Percentiles rank a stretch among this genome's conserved stretches.
Conservation (phyloP, 2,888 invertebrate species). For the Esperia sulphurella region DNA sequence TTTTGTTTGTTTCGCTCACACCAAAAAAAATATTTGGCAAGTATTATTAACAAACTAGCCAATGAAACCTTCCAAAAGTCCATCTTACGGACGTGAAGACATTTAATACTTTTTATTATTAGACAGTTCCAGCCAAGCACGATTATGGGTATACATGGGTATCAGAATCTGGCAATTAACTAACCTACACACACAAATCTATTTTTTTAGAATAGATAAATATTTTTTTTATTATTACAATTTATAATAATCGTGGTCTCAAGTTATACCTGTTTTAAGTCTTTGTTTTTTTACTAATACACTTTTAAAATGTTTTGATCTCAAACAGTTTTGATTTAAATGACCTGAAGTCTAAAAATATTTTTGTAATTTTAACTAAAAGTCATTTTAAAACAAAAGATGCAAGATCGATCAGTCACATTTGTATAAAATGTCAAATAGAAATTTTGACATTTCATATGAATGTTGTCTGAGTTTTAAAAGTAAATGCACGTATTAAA, state of each 20-base stretch:
- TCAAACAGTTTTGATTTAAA: neutral
- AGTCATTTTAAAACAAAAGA: neutral
- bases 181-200: slow-evolving; percentile 51
- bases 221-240: slow-evolving; percentile 34
- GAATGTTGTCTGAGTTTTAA: neutral
- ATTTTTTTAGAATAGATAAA: slow-evolving; percentile 30
- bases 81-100: neutral
- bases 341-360: neutral
- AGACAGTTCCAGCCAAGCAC: slow-evolving; percentile 56
- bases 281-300: slow-evolving; percentile 29
- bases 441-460: neutral
- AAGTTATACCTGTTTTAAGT: slow-evolving; percentile 54
- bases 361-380: neutral
- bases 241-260: slow-evolving; percentile 51
- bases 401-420: neutral
- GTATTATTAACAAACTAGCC: slow-evolving; percentile 34
- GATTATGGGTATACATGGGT: slow-evolving; percentile 39
- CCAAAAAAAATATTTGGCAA: slow-evolving; percentile 59
- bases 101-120: slow-evolving; percentile 35
- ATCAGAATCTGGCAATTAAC: slow-evolving; percentile 36
- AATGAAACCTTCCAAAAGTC: slow-evolving; percentile 4
- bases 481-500: slow-evolving; percentile 8
- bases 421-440: slow-evolving; percentile 2
- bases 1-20: slow-evolving; percentile 46
- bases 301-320: slow-evolving; percentile 20